These are phyloP conservation scores for Aix galericulata DNA, from an alignment of 2,113 vertebrate genomes.

Conservation along the genomic window DNA sequence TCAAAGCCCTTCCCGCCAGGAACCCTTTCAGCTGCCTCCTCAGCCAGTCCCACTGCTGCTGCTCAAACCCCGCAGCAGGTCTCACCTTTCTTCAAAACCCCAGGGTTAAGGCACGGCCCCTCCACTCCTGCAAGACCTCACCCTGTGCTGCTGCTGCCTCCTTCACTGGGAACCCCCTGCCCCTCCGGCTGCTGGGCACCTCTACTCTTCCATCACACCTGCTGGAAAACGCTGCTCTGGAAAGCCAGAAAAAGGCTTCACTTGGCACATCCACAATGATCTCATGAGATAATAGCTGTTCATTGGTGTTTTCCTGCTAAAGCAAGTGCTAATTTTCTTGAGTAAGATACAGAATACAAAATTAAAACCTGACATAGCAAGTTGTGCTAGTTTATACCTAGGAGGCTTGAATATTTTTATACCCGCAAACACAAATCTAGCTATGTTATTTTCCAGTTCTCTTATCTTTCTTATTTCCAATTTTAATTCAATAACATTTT, in stretches of 20 bases:
- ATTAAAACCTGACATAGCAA: neutral
- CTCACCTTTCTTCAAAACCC: neutral
- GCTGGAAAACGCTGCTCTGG: neutral
- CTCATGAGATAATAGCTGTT: neutral
- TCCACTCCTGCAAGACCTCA: neutral
- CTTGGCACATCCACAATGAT: neutral
- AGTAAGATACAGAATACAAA: neutral
- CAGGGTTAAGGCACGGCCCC: neutral
- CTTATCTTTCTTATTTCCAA: neutral
- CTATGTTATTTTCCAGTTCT: neutral
- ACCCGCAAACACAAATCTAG: neutral
- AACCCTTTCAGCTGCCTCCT: neutral
- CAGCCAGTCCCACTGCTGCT: neutral
- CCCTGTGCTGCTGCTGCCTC: neutral
- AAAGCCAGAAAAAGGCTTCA: neutral
- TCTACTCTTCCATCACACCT: neutral
- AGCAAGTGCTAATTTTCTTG: neutral
- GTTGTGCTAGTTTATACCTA: neutral
- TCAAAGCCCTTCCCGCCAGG: neutral
- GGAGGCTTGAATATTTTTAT: neutral
- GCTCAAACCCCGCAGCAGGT: neutral
- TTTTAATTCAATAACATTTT: neutral
- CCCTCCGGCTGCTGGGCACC: neutral
- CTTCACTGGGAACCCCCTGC: neutral
- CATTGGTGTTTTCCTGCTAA: neutral